Evolutionary conservation across 2,888 invertebrate species (phyloP), one percentile per base, ranked within the genome.

Genomic region (Oligia fasciuncula): DNA sequence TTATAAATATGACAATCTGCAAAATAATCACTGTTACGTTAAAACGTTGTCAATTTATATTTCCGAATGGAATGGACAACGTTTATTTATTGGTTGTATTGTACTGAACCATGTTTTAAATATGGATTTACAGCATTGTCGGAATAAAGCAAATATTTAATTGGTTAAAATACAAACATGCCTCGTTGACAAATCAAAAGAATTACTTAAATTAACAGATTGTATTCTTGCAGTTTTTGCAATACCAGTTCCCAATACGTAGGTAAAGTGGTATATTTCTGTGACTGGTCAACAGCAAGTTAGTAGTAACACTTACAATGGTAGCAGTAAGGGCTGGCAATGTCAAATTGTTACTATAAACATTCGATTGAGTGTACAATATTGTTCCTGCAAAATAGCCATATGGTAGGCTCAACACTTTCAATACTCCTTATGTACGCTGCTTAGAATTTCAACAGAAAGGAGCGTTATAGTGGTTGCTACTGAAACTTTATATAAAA

Each of bases 21-120:
- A 13, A 75, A 40, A 69, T 68, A 65, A 40, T 69, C 35, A 65
- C 29, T 57, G 68, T 49, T 19, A 49, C 57, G 40, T 79, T 66
- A 66, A 80, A 80, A 51, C 40, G 35, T 57, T 81, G 54, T 69
- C 69, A 69, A 51, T 80, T 80, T 81, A 70, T 76, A 29, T 67
- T 66, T 70, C 70, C 70, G n/a, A 60, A 62, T 60, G 35, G 57
- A 35, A 81, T 54, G 66, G 13, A 60, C 49, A 19, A 60, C 51
- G 23, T 54, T 76, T 70, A 66, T 67, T 81, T 54, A 82, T 76
- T 66, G 60, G 17, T 13, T 60, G n/a, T 73, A 17, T 35, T 60
- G 63, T 35, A 40, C 11, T 40, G 62, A 60, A 66, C 17, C 46
- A 29, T 54, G 67, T 63, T 57, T 68, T 57, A 49, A 51, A 54